Percentiles rank a stretch among this genome's conserved stretches.
Conservation (phyloP, 2,888 invertebrate species). For the Calliphora vomitoria region DNA sequence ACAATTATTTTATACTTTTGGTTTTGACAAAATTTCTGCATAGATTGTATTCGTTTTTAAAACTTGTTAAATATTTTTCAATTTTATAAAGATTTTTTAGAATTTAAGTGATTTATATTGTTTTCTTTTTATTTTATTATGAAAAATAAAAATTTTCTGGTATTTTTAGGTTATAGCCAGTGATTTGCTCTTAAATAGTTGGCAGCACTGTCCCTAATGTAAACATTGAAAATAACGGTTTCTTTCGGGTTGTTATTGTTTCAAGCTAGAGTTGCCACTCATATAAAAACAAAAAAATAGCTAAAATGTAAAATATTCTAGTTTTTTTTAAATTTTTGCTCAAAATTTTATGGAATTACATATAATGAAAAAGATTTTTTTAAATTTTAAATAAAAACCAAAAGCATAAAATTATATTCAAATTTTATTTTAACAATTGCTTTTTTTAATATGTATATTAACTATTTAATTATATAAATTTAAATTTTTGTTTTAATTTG, state of each 20-base stretch:
- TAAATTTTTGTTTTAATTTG: not conserved
- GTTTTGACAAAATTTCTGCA: not conserved
- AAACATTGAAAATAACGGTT: constrained; percentile 6
- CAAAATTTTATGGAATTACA: too few species aligned
- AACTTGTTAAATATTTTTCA: not conserved
- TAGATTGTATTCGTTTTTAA: too few species aligned
- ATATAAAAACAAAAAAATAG: not conserved
- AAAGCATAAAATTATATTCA: constrained; percentile 28
- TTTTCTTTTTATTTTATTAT: not conserved
- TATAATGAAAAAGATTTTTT: too few species aligned
- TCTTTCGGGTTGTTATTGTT: not conserved
- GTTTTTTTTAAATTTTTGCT: too few species aligned
- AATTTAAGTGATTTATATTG: not conserved
- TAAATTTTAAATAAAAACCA: not conserved
- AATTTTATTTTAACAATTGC: not conserved
- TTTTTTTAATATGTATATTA: constrained; percentile 2
- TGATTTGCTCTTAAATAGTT: too few species aligned
- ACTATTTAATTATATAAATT: not conserved
- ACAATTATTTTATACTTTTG: constrained; percentile 5
- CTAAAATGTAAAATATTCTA: too few species aligned
- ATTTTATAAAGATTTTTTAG: too few species aligned
- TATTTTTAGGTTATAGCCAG: too few species aligned
- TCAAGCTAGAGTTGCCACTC: not conserved
- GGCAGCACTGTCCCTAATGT: not conserved
- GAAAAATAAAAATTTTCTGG: too few species aligned